These are phyloP conservation scores for Ictidomys tridecemlineatus DNA, from an alignment of 2,113 vertebrate species.

Conservation along the genomic window DNA sequence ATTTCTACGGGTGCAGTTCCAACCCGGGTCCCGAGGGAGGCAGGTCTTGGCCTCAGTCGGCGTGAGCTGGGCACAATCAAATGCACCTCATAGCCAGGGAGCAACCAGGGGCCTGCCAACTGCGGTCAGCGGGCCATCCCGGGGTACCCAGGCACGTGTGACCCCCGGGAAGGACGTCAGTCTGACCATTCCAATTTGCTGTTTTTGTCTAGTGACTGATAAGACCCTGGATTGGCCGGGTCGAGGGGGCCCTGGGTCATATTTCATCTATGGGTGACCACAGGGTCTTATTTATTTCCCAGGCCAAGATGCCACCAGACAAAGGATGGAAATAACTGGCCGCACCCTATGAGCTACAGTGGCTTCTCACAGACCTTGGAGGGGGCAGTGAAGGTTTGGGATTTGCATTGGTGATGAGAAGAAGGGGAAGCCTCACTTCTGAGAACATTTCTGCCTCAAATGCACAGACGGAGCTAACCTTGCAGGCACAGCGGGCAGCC, in stretches of 20 bases:
- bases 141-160: rapidly evolving
- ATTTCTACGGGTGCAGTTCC: neutral
- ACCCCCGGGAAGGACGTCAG: neutral
- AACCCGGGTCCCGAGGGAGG: neutral
- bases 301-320: neutral
- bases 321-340: neutral
- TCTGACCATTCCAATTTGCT: neutral
- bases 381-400: neutral
- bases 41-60: neutral
- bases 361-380: rapidly evolving
- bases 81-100: neutral
- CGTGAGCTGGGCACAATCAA: neutral
- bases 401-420: neutral
- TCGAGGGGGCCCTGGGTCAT: rapidly evolving
- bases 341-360: neutral
- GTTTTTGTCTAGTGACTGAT: neutral
- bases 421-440: neutral
- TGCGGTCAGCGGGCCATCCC: neutral
- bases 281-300: neutral
- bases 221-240: neutral
- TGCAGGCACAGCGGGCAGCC: no score
- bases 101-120: neutral
- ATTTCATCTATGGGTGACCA: neutral
- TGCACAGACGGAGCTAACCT: no score
- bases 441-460: neutral